phyloP scores from a whole-genome alignment of 2,888 invertebrate genomes.

The Sarcophaga subvicina region DNA sequence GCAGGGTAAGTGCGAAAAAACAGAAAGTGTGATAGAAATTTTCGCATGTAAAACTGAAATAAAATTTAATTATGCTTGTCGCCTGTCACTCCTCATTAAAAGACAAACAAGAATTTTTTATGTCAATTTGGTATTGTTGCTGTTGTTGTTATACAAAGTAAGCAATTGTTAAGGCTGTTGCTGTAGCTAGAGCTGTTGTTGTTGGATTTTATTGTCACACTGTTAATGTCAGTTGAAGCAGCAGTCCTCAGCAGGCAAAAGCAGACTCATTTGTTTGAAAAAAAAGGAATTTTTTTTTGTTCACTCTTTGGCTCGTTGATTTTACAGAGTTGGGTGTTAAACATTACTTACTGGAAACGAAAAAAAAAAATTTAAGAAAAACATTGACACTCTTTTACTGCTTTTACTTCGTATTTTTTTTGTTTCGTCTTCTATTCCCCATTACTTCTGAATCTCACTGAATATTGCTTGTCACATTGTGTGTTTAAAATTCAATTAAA shows the following conservation, averaged over 20 bases:
- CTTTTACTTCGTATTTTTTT: background rate
- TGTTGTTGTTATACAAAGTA: conserved; percentile 46
- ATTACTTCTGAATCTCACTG: conserved; percentile 48
- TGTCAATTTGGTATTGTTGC: background rate
- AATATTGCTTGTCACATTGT: conserved; percentile 53
- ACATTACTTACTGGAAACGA: conserved; percentile 2
- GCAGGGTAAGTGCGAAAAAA: background rate
- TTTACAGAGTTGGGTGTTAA: conserved; percentile 23
- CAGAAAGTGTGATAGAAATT: conserved; percentile 62
- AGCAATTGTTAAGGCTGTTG: conserved; percentile 30
- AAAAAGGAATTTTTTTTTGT: conserved; percentile 22
- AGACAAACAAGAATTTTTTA: conserved; percentile 62
- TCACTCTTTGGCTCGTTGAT: conserved; percentile 3
- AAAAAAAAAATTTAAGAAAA: conserved; percentile 8
- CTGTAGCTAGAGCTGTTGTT: background rate
- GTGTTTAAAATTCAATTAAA: conserved; percentile 66
- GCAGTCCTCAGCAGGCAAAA: conserved; percentile 21
- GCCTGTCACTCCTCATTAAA: conserved; percentile 80
- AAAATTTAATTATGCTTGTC: conserved; percentile 80
- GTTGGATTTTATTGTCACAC: background rate
- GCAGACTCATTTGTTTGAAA: conserved; percentile 24
- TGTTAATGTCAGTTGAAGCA: background rate
- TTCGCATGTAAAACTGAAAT: conserved; percentile 79
- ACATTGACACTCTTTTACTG: conserved; percentile 50
- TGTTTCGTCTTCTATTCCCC: background rate